Percentiles rank a stretch among this genome's conserved stretches.
phyloP scores from a whole-genome alignment of 2,113 vertebrate genomes.

The Psilopsiagon aymara region DNA sequence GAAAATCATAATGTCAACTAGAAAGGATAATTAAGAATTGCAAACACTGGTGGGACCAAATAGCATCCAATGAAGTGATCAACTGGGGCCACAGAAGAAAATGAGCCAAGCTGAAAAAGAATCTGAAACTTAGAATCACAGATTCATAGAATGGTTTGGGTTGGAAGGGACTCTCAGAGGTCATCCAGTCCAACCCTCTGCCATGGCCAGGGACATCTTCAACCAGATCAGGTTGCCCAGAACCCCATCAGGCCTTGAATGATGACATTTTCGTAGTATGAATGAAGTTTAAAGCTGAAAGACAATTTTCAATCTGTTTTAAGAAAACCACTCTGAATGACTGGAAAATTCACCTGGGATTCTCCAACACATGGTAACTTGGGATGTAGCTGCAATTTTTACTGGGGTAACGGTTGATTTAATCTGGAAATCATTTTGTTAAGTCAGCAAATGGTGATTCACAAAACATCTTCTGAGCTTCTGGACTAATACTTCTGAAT shows the following conservation, averaged over 20 bases:
- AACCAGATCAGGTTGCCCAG: neutral
- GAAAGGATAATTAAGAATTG: slow-evolving; percentile 6
- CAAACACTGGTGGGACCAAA: neutral
- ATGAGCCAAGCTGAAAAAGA: neutral
- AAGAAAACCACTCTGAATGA: neutral
- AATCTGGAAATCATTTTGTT: neutral
- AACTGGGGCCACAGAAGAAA: neutral
- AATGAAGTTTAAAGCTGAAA: neutral
- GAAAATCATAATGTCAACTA: slow-evolving; percentile 26
- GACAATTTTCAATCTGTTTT: neutral
- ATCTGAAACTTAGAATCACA: neutral
- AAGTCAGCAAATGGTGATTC: neutral
- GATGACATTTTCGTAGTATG: neutral
- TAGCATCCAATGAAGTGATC: neutral
- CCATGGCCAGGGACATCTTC: neutral
- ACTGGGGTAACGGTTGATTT: neutral
- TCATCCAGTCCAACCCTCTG: neutral
- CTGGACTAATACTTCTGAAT: neutral
- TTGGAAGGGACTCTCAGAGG: neutral
- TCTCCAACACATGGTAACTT: neutral
- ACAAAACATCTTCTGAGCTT: neutral
- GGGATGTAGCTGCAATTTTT: neutral
- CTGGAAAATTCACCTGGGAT: neutral
- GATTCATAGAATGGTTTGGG: neutral
- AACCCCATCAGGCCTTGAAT: neutral